Conservation (phyloP, 1,140 invertebrate genomes). For the Tenebrio molitor region DNA sequence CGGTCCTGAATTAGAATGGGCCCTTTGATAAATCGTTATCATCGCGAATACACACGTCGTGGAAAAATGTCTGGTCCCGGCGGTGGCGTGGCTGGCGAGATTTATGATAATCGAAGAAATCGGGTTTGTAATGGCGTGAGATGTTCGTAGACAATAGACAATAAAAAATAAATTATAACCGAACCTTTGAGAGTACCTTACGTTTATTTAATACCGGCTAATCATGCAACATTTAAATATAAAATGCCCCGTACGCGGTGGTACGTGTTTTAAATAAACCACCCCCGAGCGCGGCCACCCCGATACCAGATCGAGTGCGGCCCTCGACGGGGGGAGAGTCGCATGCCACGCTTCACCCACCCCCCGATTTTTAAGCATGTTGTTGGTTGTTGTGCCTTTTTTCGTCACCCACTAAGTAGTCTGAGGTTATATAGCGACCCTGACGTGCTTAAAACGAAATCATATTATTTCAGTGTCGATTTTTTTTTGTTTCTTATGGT, state of each 20-base stretch:
- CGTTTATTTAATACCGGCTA: slow-evolving; percentile 66
- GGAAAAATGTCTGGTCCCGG: slow-evolving; percentile 17
- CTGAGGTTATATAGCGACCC: slow-evolving; percentile 41
- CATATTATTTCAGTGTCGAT: slow-evolving; percentile 40
- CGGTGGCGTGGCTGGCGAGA: slow-evolving; percentile 47
- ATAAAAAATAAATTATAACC: slow-evolving; percentile 66
- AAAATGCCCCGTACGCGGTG: slow-evolving; percentile 65
- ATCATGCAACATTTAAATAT: slow-evolving; percentile 67
- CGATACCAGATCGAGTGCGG: slow-evolving; percentile 41
- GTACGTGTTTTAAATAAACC: slow-evolving; percentile 55
- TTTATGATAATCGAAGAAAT: slow-evolving; percentile 62
- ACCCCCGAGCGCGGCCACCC: slow-evolving; percentile 6
- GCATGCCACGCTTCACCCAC: slow-evolving; percentile 7
- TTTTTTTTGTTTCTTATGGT: slow-evolving; percentile 49
- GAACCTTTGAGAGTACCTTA: slow-evolving; percentile 64
- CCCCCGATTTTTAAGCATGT: slow-evolving; percentile 57
- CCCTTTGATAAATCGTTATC: slow-evolving; percentile 50
- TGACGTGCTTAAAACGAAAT: slow-evolving; percentile 60
- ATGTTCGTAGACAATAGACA: slow-evolving; percentile 63
- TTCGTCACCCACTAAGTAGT: slow-evolving; percentile 4
- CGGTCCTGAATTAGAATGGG: slow-evolving; percentile 38
- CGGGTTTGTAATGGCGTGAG: slow-evolving; percentile 63
- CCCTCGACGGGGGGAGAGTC: slow-evolving; percentile 15
- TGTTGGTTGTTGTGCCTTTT: slow-evolving; percentile 46
- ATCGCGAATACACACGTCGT: slow-evolving; percentile 7